Conservation (phyloP, 2,797 vertebrate genomes). For the Sebastolobus alascanus region DNA sequence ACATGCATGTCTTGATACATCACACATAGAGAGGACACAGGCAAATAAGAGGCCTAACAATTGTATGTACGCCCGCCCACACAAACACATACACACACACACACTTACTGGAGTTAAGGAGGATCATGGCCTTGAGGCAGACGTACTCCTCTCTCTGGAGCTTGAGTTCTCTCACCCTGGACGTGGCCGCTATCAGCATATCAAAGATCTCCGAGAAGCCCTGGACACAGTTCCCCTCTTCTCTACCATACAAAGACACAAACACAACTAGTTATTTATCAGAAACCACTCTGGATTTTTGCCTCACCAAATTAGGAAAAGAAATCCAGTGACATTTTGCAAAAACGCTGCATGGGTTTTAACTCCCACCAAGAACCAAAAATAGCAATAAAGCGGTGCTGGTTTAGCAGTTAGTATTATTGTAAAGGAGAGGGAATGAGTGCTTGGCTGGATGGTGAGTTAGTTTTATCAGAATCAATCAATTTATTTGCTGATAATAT, state of each 20-base stretch:
- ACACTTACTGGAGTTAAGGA: constrained; percentile 98
- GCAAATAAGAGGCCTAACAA: neutral
- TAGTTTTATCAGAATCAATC: neutral
- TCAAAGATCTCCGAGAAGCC: constrained; percentile 98
- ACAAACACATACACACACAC: constrained; percentile 3
- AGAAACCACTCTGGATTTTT: neutral
- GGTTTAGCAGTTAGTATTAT: too few species aligned
- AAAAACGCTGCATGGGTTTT: neutral
- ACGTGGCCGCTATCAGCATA: constrained; percentile 95
- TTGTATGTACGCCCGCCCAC: constrained; percentile 14
- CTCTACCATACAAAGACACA: constrained; percentile 82
- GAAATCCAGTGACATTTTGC: neutral
- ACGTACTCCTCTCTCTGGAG: constrained; percentile 97
- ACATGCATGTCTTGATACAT: neutral
- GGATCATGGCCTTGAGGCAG: constrained; percentile 99
- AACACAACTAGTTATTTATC: neutral
- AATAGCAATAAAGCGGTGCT: too few species aligned
- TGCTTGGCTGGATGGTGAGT: neutral
- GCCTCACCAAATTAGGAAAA: neutral
- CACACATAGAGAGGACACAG: neutral
- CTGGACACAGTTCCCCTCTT: constrained; percentile 96
- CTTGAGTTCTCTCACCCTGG: constrained; percentile 94
- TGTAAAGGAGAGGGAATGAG: neutral
- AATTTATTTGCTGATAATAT: too few species aligned
- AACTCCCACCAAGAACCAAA: neutral